Base-by-base conservation (phyloP, 1,140 invertebrate species). In the Pemphigus obesinymphae region DNA sequence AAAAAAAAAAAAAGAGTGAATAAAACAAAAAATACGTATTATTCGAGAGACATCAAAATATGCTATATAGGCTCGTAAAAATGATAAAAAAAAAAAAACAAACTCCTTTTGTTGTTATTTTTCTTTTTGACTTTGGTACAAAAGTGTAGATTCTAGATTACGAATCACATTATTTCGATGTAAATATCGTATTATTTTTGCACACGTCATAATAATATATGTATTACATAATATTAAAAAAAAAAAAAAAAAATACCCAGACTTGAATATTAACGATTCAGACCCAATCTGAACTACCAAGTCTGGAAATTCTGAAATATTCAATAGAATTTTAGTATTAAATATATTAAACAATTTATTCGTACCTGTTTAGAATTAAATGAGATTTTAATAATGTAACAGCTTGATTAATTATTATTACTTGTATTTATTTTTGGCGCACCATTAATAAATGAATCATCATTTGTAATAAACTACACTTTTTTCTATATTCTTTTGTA, bases 61-160 rank as follows among this genome's bases (percentile, higher is more conserved):
- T 70, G 40, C 40, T 70, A 70, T 26, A 26, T 70, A 45, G 1
- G 40, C 40, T 20, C 45, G 23, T 45, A 70, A 70, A 66, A 70
- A 70, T 45, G 37, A 45, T 45, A 45, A 70, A 68, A 70, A 68
- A n/a, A n/a, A n/a, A n/a, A n/a, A n/a, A n/a, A n/a, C n/a, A n/a
- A 45, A 17, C 68, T 70, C 40, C 45, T 43, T 8, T 13, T 70
- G 37, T 45, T 34, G 43, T 70, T 43, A 43, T 70, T 40, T 43
- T 45, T 43, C 31, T 34, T 66, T 45, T 70, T 45, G 13, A 26
- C 45, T 70, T 68, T 68, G 10, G n/a, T 45, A 45, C 29, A 45
- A n/a, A 43, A 13, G 23, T 45, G 20, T 29, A 45, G 68, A 70
- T 70, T 29, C 26, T 26, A 34, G 23, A 70, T 70, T 43, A 23